phyloP scores from a whole-genome alignment of 1,140 invertebrate genomes.

The Megathymus violae region DNA sequence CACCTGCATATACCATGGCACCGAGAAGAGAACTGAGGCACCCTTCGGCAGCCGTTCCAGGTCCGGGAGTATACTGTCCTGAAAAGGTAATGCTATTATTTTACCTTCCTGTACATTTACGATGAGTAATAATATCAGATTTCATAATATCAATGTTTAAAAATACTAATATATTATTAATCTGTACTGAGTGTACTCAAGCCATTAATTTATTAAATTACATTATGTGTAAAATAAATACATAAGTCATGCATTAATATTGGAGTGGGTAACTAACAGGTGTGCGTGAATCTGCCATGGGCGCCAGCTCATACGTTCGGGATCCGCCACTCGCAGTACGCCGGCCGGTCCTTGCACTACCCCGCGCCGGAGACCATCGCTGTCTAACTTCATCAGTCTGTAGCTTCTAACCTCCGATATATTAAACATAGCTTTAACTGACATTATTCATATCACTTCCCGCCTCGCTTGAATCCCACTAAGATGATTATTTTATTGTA shows the following conservation, averaged over 20 bases:
- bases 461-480: slow-evolving; percentile 3
- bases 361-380: slow-evolving; percentile 70
- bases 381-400: slow-evolving; percentile 58
- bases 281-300: slow-evolving; percentile 79
- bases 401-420: slow-evolving; percentile 43
- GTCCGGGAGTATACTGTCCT: slow-evolving; percentile 85
- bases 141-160: slow-evolving; percentile 5
- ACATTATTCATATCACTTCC: slow-evolving; percentile 3
- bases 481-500: neutral
- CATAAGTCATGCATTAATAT: slow-evolving; percentile 8
- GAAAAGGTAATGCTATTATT: slow-evolving; percentile 75
- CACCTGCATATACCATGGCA: slow-evolving; percentile 80
- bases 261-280: slow-evolving; percentile 58
- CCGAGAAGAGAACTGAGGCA: slow-evolving; percentile 67
- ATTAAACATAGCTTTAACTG: slow-evolving; percentile 10
- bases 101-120: neutral
- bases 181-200: too few species aligned
- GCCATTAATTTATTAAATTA: too few species aligned
- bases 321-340: slow-evolving; percentile 89
- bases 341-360: slow-evolving; percentile 75
- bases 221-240: neutral
- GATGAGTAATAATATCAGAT: neutral
- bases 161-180: too few species aligned
- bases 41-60: slow-evolving; percentile 73
- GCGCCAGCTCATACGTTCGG: slow-evolving; percentile 89